Percentiles rank a stretch among this genome's conserved stretches.
phyloP scores from a whole-genome alignment of 1,140 invertebrate species.

The Ooceraea biroi region DNA sequence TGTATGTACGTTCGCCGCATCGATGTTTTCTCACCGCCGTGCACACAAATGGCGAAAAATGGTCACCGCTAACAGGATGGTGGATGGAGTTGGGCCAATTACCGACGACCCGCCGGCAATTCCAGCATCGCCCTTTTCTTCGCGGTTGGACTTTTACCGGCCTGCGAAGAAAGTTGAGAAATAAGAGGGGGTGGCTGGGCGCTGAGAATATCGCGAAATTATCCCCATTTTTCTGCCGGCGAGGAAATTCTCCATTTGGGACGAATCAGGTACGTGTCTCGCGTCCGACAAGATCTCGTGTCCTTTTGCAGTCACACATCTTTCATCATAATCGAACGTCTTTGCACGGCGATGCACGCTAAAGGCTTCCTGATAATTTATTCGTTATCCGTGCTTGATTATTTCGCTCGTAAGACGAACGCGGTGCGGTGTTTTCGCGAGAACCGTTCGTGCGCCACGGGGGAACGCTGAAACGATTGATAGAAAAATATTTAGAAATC shows the following conservation, averaged over 20 bases:
- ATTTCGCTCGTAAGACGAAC: background rate
- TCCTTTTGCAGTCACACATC: background rate
- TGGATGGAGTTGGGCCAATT: slow-evolving; percentile 62
- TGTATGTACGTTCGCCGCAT: background rate
- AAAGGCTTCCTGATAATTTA: slow-evolving; percentile 9
- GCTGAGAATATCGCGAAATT: background rate
- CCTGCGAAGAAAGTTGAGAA: background rate
- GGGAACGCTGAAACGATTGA: slow-evolving; percentile 24
- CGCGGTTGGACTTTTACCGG: background rate
- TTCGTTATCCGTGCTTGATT: slow-evolving; percentile 13
- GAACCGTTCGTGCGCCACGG: background rate
- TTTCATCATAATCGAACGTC: background rate
- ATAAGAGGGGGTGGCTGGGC: background rate
- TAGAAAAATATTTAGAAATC: slow-evolving; percentile 41
- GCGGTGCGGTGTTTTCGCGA: background rate
- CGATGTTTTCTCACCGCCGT: background rate
- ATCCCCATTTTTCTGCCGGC: background rate
- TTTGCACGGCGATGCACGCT: background rate
- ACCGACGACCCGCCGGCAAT: slow-evolving; percentile 23
- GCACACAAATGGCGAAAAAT: background rate
- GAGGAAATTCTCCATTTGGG: background rate
- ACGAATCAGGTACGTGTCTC: background rate
- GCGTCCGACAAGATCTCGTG: background rate
- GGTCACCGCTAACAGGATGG: background rate
- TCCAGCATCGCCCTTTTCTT: slow-evolving; percentile 44